These are phyloP conservation scores for Aleiodes alternator DNA, from an alignment of 2,888 invertebrate genomes.

Conservation along the genomic window DNA sequence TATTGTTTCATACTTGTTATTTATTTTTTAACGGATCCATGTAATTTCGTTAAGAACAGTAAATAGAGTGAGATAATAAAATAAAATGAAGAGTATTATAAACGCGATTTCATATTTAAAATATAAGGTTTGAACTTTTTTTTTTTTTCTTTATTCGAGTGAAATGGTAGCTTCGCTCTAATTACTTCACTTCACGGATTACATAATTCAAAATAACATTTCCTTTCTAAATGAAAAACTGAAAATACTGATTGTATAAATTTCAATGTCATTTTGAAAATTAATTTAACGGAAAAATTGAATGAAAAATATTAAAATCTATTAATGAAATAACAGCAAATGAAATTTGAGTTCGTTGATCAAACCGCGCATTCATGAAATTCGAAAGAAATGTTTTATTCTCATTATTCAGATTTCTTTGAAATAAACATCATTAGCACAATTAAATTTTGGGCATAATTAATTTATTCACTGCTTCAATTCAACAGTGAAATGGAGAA, in stretches of 20 bases:
- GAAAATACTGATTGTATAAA: too few species aligned
- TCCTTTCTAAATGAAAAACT: too few species aligned
- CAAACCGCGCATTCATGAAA: not conserved
- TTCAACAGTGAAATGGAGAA: constrained; percentile 44
- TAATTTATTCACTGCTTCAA: constrained; percentile 41
- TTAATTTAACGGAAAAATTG: too few species aligned
- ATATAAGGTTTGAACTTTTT: constrained; percentile 11
- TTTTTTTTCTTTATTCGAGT: not conserved
- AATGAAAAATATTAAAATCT: not conserved
- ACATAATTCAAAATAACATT: too few species aligned
- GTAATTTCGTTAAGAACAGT: constrained; percentile 26
- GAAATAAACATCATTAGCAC: constrained; percentile 45
- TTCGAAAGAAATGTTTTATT: not conserved
- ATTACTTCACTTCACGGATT: too few species aligned
- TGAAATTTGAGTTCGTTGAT: too few species aligned
- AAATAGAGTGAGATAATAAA: constrained; percentile 22
- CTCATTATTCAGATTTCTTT: constrained; percentile 6
- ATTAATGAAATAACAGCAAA: not conserved
- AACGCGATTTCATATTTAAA: not conserved
- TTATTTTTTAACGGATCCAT: constrained; percentile 57
- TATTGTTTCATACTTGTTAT: constrained; percentile 61
- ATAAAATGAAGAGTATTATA: constrained; percentile 14
- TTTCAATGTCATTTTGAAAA: too few species aligned
- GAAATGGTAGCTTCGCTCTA: too few species aligned
- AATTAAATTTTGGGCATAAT: constrained; percentile 54